These are phyloP conservation scores for Patiria miniata DNA, from an alignment of 35 echinoderm and acorn worm species.

Conservation along the genomic window DNA sequence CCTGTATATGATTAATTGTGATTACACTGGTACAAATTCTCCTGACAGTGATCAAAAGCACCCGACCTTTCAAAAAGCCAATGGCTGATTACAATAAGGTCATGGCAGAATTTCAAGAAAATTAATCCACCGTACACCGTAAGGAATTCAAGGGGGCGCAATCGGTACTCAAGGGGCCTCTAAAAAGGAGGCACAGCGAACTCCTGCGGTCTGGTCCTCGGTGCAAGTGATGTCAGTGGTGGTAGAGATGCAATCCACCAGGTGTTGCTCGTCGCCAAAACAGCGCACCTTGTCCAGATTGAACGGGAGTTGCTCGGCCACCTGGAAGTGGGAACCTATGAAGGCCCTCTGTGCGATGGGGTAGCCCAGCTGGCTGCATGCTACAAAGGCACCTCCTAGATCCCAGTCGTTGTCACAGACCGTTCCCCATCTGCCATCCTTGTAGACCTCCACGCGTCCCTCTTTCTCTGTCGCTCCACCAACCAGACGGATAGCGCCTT, in stretches of 20 bases:
- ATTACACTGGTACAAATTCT: too few relatives aligned
- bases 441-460: neutral
- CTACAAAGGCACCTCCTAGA: neutral
- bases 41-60: too few relatives aligned
- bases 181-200: neutral
- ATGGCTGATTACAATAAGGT: too few relatives aligned
- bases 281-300: neutral
- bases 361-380: conserved; percentile 2
- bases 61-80: too few relatives aligned
- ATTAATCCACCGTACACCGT: too few relatives aligned
- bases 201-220: neutral
- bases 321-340: neutral
- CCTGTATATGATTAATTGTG: too few relatives aligned
- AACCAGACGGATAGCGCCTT: neutral
- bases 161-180: too few relatives aligned
- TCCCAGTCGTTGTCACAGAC: conserved; percentile 2
- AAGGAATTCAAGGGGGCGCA: too few relatives aligned
- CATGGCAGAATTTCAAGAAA: too few relatives aligned
- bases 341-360: neutral
- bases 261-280: neutral
- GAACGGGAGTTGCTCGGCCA: neutral
- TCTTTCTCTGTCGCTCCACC: neutral
- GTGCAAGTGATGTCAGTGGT: neutral
- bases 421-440: neutral
- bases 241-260: neutral